Evolutionary conservation across 2,797 vertebrate species (phyloP), one percentile per base, ranked within the genome.

Genomic region (Emydoidea blandingii): DNA sequence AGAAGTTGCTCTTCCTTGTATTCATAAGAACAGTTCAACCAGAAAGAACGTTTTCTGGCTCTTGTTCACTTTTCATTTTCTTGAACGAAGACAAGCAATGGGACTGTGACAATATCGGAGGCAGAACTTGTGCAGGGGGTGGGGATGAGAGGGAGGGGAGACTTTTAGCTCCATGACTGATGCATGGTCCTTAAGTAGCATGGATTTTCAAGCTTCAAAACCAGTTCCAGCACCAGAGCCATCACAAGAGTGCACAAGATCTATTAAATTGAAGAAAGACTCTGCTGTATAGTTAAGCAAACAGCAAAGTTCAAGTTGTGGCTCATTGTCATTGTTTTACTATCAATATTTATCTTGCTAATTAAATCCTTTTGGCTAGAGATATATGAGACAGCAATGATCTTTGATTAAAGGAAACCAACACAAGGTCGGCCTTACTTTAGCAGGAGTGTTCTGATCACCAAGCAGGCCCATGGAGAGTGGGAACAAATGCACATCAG

Each of bases 291-390:
- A 84, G 78, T 57, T 78, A 81, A 90, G 83, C 62, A 62, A 53
- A 91, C 76, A 87, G 29, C 50, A 54, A 81, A 80, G 54, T 56
- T 21, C 74, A 62, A 62, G 78, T 37, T 81, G 18, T 54, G 82
- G 80, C 21, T 37, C 57, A 41, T 21, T 49, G 2, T 79, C 53
- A 49, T 44, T 88, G 56, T 68, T 91, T 68, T 27, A 85, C 56
- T 88, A n/a, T 85, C 50, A 52, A 34, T 88, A 82, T 91, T 94
- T 82, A 72, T 85, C 83, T 85, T 85, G n/a, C 41, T 85, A 65
- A 78, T 91, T 85, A 85, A 90, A 86, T 88, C 56, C 6, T 91
- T 78, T 53, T 81, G 50, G 57, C n/a, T 44, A 79, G 62, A 72
- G 84, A 85, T 85, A 56, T 62, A 49, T 76, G 86, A 88, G 56